phyloP scores from a whole-genome alignment of 2,888 invertebrate genomes.

The Drosophila flavopinicola region DNA sequence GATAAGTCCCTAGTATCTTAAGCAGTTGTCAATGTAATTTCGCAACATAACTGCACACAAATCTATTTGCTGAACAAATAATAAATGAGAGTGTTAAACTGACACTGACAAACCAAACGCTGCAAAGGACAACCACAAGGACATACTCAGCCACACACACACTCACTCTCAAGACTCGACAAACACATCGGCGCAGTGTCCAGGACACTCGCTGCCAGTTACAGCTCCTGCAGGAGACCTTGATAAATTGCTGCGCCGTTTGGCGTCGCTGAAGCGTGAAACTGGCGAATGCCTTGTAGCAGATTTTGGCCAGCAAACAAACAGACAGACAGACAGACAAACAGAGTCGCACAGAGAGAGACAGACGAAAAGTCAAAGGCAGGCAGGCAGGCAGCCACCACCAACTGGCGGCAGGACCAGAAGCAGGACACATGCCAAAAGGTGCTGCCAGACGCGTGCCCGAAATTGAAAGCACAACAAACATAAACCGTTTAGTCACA shows the following conservation, averaged over 20 bases:
- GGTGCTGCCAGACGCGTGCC: constrained; percentile 68
- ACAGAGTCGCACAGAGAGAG: too few relatives aligned
- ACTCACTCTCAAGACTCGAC: neutral
- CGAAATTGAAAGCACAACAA: constrained; percentile 83
- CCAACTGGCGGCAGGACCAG: constrained; percentile 29
- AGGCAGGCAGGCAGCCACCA: constrained; percentile 74
- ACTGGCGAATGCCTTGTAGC: constrained; percentile 76
- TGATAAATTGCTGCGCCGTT: constrained; percentile 78
- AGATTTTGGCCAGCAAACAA: constrained; percentile 70
- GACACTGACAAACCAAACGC: constrained; percentile 61
- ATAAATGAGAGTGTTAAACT: constrained; percentile 71
- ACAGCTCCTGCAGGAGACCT: constrained; percentile 51
- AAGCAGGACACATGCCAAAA: constrained; percentile 35
- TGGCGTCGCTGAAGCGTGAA: constrained; percentile 65
- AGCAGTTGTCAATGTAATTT: constrained; percentile 13
- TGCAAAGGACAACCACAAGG: constrained; percentile 61
- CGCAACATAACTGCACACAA: constrained; percentile 31
- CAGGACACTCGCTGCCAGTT: constrained; percentile 70
- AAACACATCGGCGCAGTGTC: constrained; percentile 53
- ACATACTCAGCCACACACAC: constrained; percentile 16
- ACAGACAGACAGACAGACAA: constrained; percentile 36
- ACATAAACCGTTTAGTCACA: constrained; percentile 85
- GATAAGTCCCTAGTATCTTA: constrained; percentile 9
- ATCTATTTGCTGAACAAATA: constrained; percentile 59
- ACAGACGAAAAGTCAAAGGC: constrained; percentile 59